These are phyloP conservation scores for Epinephelus awoara DNA, from an alignment of 2,797 vertebrate genomes.

Conservation along the genomic window DNA sequence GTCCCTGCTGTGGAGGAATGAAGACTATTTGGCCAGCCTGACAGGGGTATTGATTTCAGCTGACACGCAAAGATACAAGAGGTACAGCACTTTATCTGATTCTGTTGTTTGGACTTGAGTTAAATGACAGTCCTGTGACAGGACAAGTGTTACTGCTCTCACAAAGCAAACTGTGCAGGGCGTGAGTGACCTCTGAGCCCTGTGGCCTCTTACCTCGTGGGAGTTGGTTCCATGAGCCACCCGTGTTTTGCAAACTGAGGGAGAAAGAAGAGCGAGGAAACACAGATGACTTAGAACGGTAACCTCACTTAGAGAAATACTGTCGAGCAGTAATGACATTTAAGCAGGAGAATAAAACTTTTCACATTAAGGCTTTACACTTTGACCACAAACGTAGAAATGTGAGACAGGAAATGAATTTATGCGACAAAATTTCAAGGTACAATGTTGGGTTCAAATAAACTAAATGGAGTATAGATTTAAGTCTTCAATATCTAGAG, in stretches of 20 bases:
- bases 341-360: background rate
- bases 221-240: conserved; percentile 99
- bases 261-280: conserved; percentile 43
- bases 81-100: conserved; percentile 46
- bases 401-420: background rate
- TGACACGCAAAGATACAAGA: conserved; percentile 30
- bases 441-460: background rate
- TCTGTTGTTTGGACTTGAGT: conserved; percentile 57
- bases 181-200: conserved; percentile 54
- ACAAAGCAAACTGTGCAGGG: conserved; percentile 49
- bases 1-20: conserved; percentile 31
- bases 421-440: background rate
- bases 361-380: background rate
- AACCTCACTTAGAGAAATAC: background rate
- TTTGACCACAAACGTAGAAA: background rate
- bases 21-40: conserved; percentile 20
- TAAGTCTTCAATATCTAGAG: background rate
- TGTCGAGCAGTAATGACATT: background rate
- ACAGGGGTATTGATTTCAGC: conserved; percentile 54
- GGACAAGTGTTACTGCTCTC: conserved; percentile 43
- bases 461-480: background rate
- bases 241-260: conserved; percentile 97
- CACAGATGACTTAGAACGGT: conserved; percentile 6
- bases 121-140: conserved; percentile 57
- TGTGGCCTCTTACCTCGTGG: conserved; percentile 92